Evolutionary conservation across 2,888 invertebrate genomes (phyloP).

Genomic region (Aethes cnicana): DNA sequence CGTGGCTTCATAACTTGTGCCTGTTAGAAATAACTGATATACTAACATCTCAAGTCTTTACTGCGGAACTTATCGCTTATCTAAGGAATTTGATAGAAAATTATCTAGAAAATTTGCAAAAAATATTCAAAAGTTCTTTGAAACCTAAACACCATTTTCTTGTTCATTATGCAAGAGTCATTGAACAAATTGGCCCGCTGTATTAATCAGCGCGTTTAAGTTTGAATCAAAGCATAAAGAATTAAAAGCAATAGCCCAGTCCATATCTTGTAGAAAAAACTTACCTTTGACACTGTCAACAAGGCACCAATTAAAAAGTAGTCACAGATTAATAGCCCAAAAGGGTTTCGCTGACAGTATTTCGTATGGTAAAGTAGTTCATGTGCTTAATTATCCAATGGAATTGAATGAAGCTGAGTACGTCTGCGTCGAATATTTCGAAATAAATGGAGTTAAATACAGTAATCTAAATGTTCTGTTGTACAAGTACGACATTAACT

Average conservation of each 20-base stretch:
- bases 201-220: neutral
- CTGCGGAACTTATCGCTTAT: neutral
- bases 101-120: neutral
- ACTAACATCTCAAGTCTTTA: neutral
- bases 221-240: neutral
- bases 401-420: too few relatives aligned
- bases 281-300: neutral
- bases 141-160: neutral
- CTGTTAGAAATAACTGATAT: neutral
- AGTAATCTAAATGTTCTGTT: too few relatives aligned
- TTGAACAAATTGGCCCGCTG: neutral
- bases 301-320: neutral
- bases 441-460: too few relatives aligned
- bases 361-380: too few relatives aligned
- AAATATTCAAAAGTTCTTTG: neutral
- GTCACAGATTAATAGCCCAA: neutral
- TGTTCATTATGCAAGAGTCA: constrained; percentile 1
- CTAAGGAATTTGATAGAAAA: neutral
- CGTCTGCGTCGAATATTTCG: too few relatives aligned
- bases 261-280: neutral
- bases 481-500: too few relatives aligned
- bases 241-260: neutral
- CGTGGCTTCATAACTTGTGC: neutral
- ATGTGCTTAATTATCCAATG: too few relatives aligned
- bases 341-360: too few relatives aligned